phyloP scores from a whole-genome alignment of 2,113 vertebrate genomes.

The Brienomyrus brachyistius region DNA sequence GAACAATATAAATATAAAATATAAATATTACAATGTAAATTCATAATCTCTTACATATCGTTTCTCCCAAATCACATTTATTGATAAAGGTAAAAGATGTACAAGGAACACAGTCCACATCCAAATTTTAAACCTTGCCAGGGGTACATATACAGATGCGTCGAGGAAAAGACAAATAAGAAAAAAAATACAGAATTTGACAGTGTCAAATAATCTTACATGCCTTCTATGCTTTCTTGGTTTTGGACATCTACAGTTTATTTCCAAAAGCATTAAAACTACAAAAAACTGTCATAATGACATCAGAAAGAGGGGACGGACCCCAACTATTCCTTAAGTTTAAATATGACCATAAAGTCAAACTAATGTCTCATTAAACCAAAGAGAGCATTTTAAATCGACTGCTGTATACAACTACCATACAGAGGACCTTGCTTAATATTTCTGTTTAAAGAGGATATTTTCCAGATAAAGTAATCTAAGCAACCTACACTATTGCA shows the following conservation, averaged over 20 bases:
- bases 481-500: neutral
- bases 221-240: neutral
- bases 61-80: neutral
- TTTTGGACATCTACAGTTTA: neutral
- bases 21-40: neutral
- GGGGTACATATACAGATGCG: neutral
- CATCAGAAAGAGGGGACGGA: neutral
- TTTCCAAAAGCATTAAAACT: constrained; percentile 5
- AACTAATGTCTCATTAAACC: neutral
- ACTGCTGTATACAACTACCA: neutral
- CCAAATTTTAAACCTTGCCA: neutral
- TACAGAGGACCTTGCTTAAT: neutral
- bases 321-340: neutral
- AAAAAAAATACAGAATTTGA: neutral
- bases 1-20: neutral
- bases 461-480: neutral
- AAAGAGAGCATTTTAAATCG: neutral
- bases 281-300: neutral
- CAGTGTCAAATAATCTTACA: neutral
- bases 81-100: neutral
- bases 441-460: neutral
- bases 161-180: neutral
- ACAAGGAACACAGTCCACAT: neutral
- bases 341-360: neutral
- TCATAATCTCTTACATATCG: neutral